These are phyloP conservation scores for Halichondria panicea DNA, from an alignment of 37 sponge, comb jelly and placozoan species.

Conservation along the genomic window DNA sequence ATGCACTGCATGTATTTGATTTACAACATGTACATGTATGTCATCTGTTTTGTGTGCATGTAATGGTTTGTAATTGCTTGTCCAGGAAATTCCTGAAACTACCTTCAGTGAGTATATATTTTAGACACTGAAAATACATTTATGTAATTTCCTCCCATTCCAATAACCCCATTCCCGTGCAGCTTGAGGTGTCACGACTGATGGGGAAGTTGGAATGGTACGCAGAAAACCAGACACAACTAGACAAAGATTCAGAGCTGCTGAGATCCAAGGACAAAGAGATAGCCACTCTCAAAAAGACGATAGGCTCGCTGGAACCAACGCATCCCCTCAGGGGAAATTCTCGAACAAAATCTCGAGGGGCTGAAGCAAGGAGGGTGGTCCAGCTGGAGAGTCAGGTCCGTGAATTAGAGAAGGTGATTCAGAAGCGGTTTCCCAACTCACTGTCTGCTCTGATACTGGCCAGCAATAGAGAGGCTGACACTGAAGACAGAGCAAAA, in stretches of 20 bases:
- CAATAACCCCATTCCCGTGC: background rate
- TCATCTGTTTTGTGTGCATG: too few species aligned
- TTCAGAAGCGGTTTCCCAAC: conserved; percentile 70
- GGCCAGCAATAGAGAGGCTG: conserved; percentile 20
- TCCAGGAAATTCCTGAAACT: too few species aligned
- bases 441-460: conserved; percentile 76
- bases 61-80: too few species aligned
- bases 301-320: conserved; percentile 12
- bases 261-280: conserved; percentile 44
- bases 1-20: too few species aligned
- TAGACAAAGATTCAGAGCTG: conserved; percentile 41
- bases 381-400: conserved; percentile 63
- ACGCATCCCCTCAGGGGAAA: too few species aligned
- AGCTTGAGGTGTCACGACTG: conserved; percentile 37
- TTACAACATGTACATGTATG: too few species aligned
- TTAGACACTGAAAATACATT: too few species aligned
- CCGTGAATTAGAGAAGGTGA: conserved; percentile 64
- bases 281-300: conserved; percentile 29
- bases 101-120: too few species aligned
- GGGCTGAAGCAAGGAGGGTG: conserved; percentile 13
- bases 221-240: conserved; percentile 31
- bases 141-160: too few species aligned
- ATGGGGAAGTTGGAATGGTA: conserved; percentile 42
- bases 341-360: background rate
- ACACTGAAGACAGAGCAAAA: background rate